phyloP scores from a whole-genome alignment of 1,140 invertebrate species.

The Drosophila aff. region DNA sequence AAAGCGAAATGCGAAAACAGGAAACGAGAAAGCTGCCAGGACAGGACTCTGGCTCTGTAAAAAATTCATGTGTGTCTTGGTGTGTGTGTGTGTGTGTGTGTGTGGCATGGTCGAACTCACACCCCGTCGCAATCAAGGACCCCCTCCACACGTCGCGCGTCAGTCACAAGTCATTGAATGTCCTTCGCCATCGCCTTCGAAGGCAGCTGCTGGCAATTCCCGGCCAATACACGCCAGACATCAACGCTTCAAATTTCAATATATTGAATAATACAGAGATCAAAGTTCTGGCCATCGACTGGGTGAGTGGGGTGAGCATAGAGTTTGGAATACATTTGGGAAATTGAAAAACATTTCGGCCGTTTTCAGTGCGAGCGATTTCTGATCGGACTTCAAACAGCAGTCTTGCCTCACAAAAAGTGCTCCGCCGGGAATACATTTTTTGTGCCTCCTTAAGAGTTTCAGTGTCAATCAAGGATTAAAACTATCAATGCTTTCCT shows the following conservation, averaged over 20 bases:
- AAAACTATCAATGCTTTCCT: background rate
- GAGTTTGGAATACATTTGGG: slow-evolving; percentile 41
- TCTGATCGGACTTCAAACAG: slow-evolving; percentile 38
- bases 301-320: no score
- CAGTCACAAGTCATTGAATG: slow-evolving; percentile 61
- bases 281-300: slow-evolving; percentile 44
- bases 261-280: slow-evolving; percentile 65
- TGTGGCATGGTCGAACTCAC: slow-evolving; percentile 60
- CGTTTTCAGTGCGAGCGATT: slow-evolving; percentile 22
- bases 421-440: slow-evolving; percentile 12
- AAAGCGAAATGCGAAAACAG: slow-evolving; percentile 61
- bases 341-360: slow-evolving; percentile 42
- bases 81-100: slow-evolving; percentile 34
- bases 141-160: slow-evolving; percentile 26
- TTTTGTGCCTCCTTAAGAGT: background rate
- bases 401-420: background rate
- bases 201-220: slow-evolving; percentile 72
- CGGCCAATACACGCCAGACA: slow-evolving; percentile 45
- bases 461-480: slow-evolving; percentile 5
- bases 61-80: slow-evolving; percentile 68
- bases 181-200: slow-evolving; percentile 50
- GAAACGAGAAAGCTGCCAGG: slow-evolving; percentile 60
- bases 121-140: slow-evolving; percentile 16
- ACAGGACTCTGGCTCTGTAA: slow-evolving; percentile 54
- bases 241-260: slow-evolving; percentile 60